Evolutionary conservation across 2,113 vertebrate genomes (phyloP), one percentile per base, ranked within the genome.

Genomic region (Gymnogyps californianus): DNA sequence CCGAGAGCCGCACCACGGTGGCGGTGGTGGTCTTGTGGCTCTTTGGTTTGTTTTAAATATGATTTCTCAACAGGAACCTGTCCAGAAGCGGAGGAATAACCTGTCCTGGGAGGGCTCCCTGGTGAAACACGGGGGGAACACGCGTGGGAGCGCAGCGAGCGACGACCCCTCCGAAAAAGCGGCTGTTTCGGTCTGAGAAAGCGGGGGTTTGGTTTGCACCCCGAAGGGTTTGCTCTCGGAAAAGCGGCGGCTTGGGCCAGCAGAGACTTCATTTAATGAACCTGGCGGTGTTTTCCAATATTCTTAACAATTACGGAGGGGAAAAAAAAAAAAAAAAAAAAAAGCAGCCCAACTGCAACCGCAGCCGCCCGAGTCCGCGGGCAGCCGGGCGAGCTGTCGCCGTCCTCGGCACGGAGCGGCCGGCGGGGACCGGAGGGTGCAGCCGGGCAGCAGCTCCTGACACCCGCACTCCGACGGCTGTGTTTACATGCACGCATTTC

Each of bases 1-100:
- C 74, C 83, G 7, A n/a, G 92, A 93, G 87, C 91, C 61, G 52
- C 92, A 31, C 89, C 91, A 15, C 51, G 10, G 6, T 31, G 90
- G 26, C 31, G 81, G 21, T 12, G 7, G 89, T 31, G 72, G 61
- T 58, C 70, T 36, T 51, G 83, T 3, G 71, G 76, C 72, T 95
- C 38, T 44, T 83, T 5, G 52, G n/a, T 65, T 96, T 94, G 64
- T 69, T 96, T 92, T 83, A 61, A 89, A 84, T 70, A 19, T 2
- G 59, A 55, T 89, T 95, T 97, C 51, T 87, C 85, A 5, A 18
- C 72, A 96, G 80, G 61, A 96, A n/a, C 31, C 83, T 42, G 38
- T 16, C 44, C 69, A 47, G 83, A 78, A 65, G 52, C 11, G 57
- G 16, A 87, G 52, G 55, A 84, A 66, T 31, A 64, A 57, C 52